Evolutionary conservation across 2,797 vertebrate genomes (phyloP).

Genomic region (Hybognathus amarus): DNA sequence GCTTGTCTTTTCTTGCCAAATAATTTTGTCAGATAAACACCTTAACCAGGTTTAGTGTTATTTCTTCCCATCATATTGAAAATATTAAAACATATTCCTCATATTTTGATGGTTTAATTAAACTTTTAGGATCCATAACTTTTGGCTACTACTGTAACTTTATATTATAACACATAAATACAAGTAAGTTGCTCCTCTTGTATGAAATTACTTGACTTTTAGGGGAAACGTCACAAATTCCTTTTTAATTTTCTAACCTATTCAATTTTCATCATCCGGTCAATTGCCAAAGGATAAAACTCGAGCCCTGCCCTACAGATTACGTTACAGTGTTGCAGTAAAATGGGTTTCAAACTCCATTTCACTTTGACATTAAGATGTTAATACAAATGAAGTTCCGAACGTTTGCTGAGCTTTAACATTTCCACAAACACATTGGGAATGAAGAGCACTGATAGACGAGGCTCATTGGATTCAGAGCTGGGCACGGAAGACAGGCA

Average conservation of each 20-base stretch:
- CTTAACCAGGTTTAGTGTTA: background rate
- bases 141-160: background rate
- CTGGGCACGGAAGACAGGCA: background rate
- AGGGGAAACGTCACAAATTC: background rate
- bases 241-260: background rate
- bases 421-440: conserved; percentile 11
- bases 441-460: background rate
- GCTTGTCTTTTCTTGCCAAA: background rate
- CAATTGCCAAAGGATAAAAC: background rate
- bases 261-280: background rate
- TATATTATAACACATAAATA: background rate
- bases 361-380: background rate
- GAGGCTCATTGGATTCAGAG: background rate
- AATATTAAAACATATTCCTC: background rate
- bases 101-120: background rate
- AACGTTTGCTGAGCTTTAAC: background rate
- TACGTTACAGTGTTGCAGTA: background rate
- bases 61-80: background rate
- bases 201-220: background rate
- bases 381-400: background rate
- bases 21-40: background rate
- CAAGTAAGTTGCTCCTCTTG: background rate
- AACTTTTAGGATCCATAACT: background rate
- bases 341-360: background rate
- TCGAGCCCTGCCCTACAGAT: background rate